Conservation (phyloP, 2,113 vertebrate genomes). For the Gallinago jamesoni region DNA sequence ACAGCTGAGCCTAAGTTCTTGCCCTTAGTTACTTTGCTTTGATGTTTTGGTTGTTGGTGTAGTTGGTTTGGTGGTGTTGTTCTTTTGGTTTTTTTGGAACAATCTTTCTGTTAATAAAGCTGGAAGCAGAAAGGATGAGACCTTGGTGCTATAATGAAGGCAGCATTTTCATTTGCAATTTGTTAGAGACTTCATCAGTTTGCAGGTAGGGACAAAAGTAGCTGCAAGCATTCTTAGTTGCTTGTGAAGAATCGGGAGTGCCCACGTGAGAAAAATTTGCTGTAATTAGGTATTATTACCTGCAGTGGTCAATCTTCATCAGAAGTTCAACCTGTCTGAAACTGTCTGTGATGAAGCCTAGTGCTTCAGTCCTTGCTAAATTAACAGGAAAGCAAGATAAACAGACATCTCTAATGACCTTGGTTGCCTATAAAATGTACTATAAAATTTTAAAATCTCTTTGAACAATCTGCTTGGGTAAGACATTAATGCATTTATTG, state of each 20-base stretch:
- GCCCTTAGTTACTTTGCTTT: not conserved
- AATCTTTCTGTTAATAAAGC: not conserved
- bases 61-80: not conserved
- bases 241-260: not conserved
- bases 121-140: not conserved
- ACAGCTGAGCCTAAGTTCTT: not conserved
- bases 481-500: conserved; percentile 53
- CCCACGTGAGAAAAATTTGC: not conserved
- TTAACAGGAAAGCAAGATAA: conserved; percentile 48
- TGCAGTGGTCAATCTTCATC: not conserved
- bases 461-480: conserved; percentile 62
- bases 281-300: conserved; percentile 27
- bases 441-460: conserved; percentile 13
- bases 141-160: not conserved
- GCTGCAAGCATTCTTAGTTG: not conserved
- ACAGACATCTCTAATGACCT: not conserved
- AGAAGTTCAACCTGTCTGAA: conserved; percentile 26
- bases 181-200: not conserved
- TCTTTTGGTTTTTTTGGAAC: not conserved
- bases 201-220: not conserved
- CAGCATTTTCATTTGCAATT: not conserved
- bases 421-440: conserved; percentile 27
- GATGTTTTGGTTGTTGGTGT: not conserved
- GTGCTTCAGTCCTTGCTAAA: conserved; percentile 23
- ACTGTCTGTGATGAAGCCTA: not conserved